Percentiles rank a stretch among this genome's conserved stretches.
phyloP scores from a whole-genome alignment of 2,888 invertebrate genomes.

The Oscheius onirici region DNA sequence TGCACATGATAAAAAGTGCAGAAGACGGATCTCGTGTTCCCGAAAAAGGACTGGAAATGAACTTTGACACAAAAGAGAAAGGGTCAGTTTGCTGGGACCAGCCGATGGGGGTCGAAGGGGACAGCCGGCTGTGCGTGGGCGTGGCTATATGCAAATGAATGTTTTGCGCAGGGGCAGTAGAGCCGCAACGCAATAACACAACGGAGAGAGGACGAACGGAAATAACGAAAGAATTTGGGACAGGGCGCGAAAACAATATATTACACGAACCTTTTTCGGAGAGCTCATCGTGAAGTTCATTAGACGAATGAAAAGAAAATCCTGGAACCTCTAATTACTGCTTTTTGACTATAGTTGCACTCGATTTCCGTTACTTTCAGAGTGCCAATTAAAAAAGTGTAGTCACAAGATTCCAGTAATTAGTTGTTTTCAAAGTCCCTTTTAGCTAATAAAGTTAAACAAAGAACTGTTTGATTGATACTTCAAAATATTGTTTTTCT shows the following conservation, averaged over 20 bases:
- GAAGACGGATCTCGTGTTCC: not conserved
- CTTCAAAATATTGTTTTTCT: too few relatives aligned
- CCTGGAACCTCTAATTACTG: not conserved
- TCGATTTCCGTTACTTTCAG: too few relatives aligned
- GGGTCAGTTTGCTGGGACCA: constrained; percentile 6
- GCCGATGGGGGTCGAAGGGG: constrained; percentile 24
- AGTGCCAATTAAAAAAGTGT: too few relatives aligned
- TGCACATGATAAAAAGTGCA: constrained; percentile 5
- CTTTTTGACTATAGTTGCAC: not conserved
- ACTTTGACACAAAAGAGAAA: not conserved
- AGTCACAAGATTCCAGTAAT: too few relatives aligned
- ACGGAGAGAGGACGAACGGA: constrained; percentile 2
- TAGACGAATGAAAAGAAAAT: not conserved
- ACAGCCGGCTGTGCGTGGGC: constrained; percentile 30
- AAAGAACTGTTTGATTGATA: too few relatives aligned
- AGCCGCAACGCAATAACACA: constrained; percentile 27
- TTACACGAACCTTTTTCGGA: not conserved
- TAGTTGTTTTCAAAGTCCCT: too few relatives aligned
- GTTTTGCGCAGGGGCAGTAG: constrained; percentile 28
- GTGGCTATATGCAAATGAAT: constrained; percentile 36
- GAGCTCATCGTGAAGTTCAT: not conserved
- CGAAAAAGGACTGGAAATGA: not conserved
- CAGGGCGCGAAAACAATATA: not conserved
- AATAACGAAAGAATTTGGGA: constrained; percentile 25
- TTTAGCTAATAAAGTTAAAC: too few relatives aligned